These are phyloP conservation scores for Anastatus disparis DNA, from an alignment of 1,140 invertebrate species.

Conservation along the genomic window DNA sequence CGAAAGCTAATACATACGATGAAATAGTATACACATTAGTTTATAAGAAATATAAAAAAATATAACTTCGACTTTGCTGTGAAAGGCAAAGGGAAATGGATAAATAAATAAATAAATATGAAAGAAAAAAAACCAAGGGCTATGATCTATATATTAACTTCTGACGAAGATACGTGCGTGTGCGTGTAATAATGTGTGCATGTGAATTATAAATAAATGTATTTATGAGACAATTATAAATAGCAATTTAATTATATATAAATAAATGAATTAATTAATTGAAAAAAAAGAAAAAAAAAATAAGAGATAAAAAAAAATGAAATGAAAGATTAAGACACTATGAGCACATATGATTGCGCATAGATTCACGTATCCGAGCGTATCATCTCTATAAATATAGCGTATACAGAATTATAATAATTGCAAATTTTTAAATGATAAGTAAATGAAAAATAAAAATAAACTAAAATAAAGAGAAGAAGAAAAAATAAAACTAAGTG, in stretches of 20 bases:
- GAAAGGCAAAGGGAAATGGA: too few species aligned
- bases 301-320: too few species aligned
- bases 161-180: constrained; percentile 36
- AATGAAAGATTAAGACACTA: too few species aligned
- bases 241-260: constrained; percentile 41
- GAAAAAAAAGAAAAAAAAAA: constrained; percentile 29
- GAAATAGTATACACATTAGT: constrained; percentile 29
- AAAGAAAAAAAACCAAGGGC: constrained; percentile 40
- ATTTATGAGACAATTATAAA: constrained; percentile 47
- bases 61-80: constrained; percentile 17
- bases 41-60: constrained; percentile 15
- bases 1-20: constrained; percentile 7
- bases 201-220: constrained; percentile 47
- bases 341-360: constrained; percentile 18
- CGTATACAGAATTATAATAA: too few species aligned
- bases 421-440: too few species aligned
- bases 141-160: constrained; percentile 42
- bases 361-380: neutral
- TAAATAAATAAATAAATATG: neutral
- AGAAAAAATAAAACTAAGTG: constrained; percentile 46
- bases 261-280: constrained; percentile 16
- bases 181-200: constrained; percentile 1
- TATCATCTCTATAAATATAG: constrained; percentile 35
- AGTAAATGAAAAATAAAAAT: too few species aligned
- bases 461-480: constrained; percentile 28